Percentiles rank a stretch among this genome's conserved stretches.
Evolutionary conservation across 1,140 invertebrate genomes (phyloP).

Genomic region (Drosophila seguyi): DNA sequence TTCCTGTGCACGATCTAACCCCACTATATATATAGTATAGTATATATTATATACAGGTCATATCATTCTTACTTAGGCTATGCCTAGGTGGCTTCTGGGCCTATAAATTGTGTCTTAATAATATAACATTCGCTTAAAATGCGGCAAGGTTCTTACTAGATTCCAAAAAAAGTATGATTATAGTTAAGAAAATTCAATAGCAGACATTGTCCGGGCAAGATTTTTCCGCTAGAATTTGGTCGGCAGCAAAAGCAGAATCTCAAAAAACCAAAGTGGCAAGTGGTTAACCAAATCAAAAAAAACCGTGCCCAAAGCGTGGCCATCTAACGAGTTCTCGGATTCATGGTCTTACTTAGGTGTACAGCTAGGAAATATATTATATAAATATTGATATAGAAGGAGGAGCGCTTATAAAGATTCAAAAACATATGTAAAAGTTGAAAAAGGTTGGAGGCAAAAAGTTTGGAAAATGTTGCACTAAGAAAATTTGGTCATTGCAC

Average conservation of each 20-base stretch:
- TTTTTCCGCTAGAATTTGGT: constrained; percentile 35
- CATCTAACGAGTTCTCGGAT: constrained; percentile 29
- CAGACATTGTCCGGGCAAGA: constrained; percentile 34
- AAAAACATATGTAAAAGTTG: constrained; percentile 26
- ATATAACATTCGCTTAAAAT: constrained; percentile 48
- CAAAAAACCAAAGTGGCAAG: constrained; percentile 29
- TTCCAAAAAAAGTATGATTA: background rate
- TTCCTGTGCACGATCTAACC: constrained; percentile 52
- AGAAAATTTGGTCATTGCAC: constrained; percentile 68
- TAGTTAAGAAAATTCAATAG: constrained; percentile 13
- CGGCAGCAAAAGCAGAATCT: constrained; percentile 52
- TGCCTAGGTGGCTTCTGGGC: constrained; percentile 13
- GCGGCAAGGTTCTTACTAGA: constrained; percentile 29
- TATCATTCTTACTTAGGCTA: constrained; percentile 33
- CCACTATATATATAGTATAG: constrained; percentile 13
- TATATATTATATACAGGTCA: constrained; percentile 11
- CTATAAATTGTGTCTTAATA: constrained; percentile 27
- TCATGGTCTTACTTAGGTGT: constrained; percentile 48
- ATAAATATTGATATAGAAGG: constrained; percentile 3
- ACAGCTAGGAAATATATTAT: constrained; percentile 27
- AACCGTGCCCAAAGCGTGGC: constrained; percentile 72
- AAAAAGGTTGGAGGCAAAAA: constrained; percentile 49
- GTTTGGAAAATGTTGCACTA: constrained; percentile 41
- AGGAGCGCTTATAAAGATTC: constrained; percentile 19
- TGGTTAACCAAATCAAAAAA: constrained; percentile 47